Base-by-base conservation (phyloP, 1,140 invertebrate genomes). In the Brachionus plicatilis region DNA sequence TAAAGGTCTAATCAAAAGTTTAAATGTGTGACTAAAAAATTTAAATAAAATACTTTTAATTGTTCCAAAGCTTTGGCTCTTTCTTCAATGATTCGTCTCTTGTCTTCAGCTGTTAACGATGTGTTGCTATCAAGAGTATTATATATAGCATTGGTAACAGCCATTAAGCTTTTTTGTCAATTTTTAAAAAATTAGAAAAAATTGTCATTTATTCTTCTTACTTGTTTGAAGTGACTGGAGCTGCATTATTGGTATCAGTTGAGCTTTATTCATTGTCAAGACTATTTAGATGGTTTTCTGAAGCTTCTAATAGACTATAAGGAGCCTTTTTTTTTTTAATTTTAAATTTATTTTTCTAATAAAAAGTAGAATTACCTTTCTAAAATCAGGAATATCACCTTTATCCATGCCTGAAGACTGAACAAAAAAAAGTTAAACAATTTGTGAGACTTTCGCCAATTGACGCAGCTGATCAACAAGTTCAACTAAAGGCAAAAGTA, bases 331-430 rank as follows among this genome's bases (percentile, higher is more conserved):
- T 27, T n/a, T n/a, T 33, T 29, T 4, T 68, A 5, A 60, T 84
- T 29, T 33, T 8, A 33, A 43, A 60, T 56, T 29, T 56, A 86
- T 87, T 70, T 37, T 70, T 70, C 11, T 2, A 17, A 33, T 29
- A 60, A 24, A 56, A 27, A 60, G 0, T 70, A 14, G 11, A 37
- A 6, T 88, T 89, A 93, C 93, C 91, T 97, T 97, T 2, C 96
- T 98, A 85, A 99, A 92, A 91, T 99, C 97, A 68, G 97, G 97
- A 90, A 99, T 99, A 87, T 99, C 97, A 50, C 96, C 96, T 91
- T 97, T 97, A 90, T 99, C 97, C 88, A 99, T 98, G 43, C 97
- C 97, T 86, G 98, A 96, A 89, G 95, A 96, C 93, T 97, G 70
- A 1, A 85, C 85, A 87, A 86, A 86, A 85, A n/a, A 43, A 37